Conservation (phyloP, 2,888 invertebrate genomes). For the Ormia ochracea region DNA sequence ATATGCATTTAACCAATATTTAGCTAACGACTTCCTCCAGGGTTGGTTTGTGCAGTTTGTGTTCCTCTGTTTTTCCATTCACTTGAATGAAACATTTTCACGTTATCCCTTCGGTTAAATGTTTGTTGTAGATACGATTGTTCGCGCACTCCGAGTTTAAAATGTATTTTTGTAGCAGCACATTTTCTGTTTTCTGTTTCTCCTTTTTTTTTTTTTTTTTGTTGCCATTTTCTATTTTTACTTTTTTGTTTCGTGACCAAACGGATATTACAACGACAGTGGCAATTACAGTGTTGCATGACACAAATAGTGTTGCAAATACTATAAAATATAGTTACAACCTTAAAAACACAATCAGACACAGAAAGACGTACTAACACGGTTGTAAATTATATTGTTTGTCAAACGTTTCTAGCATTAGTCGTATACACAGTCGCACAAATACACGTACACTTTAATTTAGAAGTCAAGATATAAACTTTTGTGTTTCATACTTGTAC, state of each 20-base stretch:
- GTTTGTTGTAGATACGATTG: constrained; percentile 9
- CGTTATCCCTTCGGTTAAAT: neutral
- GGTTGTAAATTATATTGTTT: constrained; percentile 26
- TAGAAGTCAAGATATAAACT: neutral
- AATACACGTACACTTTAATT: neutral
- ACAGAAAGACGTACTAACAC: constrained; percentile 51
- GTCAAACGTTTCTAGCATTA: constrained; percentile 12
- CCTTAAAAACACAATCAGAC: constrained; percentile 41
- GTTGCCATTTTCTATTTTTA: too few relatives aligned
- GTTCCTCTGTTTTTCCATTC: constrained; percentile 18
- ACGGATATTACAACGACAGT: constrained; percentile 75
- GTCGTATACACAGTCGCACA: neutral
- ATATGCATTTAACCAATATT: constrained; percentile 46
- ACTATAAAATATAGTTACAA: constrained; percentile 58
- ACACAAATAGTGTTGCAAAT: constrained; percentile 72
- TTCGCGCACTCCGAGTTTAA: constrained; percentile 41
- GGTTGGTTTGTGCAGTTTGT: constrained; percentile 16
- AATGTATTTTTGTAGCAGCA: constrained; percentile 32
- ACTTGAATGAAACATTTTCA: constrained; percentile 39
- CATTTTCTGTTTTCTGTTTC: neutral
- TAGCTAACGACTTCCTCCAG: constrained; percentile 56
- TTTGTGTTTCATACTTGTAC: constrained; percentile 20
- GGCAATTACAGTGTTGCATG: constrained; percentile 76
- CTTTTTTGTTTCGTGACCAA: constrained; percentile 67
- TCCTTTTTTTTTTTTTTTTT: constrained; percentile 11